A percentile compares a stretch with the other conserved stretches of the same genome.
Evolutionary conservation across 2,797 vertebrate genomes (phyloP).

Genomic region (Onychomys arenicola): DNA sequence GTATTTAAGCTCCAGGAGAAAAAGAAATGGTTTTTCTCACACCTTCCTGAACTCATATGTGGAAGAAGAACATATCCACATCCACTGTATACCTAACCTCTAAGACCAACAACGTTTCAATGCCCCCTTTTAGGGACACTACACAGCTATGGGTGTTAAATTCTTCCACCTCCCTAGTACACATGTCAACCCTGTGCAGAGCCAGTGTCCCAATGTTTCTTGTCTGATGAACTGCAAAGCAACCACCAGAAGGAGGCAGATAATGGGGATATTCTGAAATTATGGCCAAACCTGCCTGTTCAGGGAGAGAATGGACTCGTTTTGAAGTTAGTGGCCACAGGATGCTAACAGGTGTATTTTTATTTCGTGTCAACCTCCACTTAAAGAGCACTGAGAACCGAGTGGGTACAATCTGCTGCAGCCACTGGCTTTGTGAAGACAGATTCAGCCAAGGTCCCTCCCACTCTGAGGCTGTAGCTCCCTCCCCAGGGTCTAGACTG

Average conservation of each 20-base stretch:
- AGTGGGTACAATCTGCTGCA: not conserved
- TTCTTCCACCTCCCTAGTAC: not conserved
- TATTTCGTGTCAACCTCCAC: constrained; percentile 14
- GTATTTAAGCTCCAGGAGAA: not conserved
- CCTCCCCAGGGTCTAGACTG: not conserved
- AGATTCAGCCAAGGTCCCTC: not conserved
- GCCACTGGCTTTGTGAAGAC: not conserved
- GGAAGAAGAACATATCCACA: not conserved
- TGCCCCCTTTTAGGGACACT: not conserved
- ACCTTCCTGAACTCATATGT: not conserved
- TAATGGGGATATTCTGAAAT: not conserved
- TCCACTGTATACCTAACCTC: not conserved
- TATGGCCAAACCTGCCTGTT: not conserved
- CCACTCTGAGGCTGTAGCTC: accelerated
- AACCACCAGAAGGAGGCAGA: not conserved
- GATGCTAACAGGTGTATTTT: not conserved
- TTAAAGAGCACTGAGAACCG: not conserved
- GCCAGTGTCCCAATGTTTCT: not conserved
- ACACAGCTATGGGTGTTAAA: not conserved
- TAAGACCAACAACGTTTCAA: not conserved
- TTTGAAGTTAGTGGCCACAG: not conserved
- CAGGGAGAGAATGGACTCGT: not conserved
- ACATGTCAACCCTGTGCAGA: not conserved
- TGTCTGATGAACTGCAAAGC: not conserved
- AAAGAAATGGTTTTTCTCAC: not conserved